These are phyloP conservation scores for Mythimna impura DNA, from an alignment of 2,888 invertebrate species.

Conservation along the genomic window DNA sequence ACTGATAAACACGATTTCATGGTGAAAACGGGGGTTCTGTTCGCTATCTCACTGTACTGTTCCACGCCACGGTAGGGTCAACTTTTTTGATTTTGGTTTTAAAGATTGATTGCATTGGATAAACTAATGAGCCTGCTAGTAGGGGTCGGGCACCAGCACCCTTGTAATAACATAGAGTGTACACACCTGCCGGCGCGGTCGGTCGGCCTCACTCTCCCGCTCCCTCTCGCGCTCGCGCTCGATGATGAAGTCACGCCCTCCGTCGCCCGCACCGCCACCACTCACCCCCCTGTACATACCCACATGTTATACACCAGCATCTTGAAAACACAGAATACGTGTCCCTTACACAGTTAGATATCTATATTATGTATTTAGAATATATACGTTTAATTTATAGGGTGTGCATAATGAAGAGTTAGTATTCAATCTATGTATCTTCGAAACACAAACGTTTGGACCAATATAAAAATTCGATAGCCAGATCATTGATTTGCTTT, in stretches of 20 bases:
- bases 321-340: background rate
- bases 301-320: conserved; percentile 13
- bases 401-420: no score
- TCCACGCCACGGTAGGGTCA: no score
- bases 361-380: no score
- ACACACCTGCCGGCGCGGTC: conserved; percentile 83
- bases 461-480: background rate
- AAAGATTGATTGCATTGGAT: no score
- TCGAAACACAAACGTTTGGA: background rate
- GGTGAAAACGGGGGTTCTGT: no score
- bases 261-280: conserved; percentile 76
- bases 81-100: no score
- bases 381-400: no score
- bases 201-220: conserved; percentile 80
- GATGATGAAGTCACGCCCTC: conserved; percentile 85
- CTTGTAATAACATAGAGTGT: background rate
- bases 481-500: background rate
- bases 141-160: background rate
- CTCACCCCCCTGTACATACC: conserved; percentile 79
- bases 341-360: background rate
- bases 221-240: conserved; percentile 87
- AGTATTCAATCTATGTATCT: no score
- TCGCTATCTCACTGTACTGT: no score
- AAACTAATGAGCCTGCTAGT: background rate
- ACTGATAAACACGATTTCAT: no score